Conservation (phyloP, 2,888 invertebrate species). For the Platycheirus rosarum region DNA sequence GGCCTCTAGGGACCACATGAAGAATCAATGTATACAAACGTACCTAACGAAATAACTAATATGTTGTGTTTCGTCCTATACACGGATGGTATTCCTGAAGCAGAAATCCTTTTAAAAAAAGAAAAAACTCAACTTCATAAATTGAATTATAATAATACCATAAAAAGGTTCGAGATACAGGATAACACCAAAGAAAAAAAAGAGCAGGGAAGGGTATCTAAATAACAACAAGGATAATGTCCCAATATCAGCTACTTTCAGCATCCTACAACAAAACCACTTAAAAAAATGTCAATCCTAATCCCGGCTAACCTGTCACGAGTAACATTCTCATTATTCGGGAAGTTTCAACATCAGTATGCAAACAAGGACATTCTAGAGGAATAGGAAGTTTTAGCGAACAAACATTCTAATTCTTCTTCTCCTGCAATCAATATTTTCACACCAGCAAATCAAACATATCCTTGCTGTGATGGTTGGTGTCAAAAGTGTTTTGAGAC, state of each 20-base stretch:
- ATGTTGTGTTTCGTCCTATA: conserved; percentile 8
- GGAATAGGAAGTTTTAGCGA: conserved; percentile 12
- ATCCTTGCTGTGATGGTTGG: neutral
- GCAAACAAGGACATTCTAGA: conserved; percentile 57
- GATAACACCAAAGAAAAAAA: conserved; percentile 52
- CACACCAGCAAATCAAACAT: conserved; percentile 38
- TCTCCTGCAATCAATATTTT: conserved; percentile 68
- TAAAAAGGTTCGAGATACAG: conserved; percentile 41
- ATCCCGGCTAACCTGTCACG: conserved; percentile 40
- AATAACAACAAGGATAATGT: conserved; percentile 30
- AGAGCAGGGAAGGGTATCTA: conserved; percentile 14
- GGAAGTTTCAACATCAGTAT: conserved; percentile 47
- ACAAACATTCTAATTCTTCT: conserved; percentile 58
- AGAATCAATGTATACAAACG: conserved; percentile 32
- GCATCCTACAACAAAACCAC: conserved; percentile 37
- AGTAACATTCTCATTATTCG: conserved; percentile 14
- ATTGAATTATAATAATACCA: conserved; percentile 65
- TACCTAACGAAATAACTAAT: conserved; percentile 42
- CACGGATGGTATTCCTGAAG: no score
- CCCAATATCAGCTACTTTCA: conserved; percentile 34
- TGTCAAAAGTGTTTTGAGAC: conserved; percentile 25
- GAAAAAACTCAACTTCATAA: conserved; percentile 29
- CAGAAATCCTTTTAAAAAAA: conserved; percentile 28
- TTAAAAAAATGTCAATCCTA: conserved; percentile 65
- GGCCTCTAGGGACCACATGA: conserved; percentile 35